These are phyloP conservation scores for Calyptommatus sinebrachiatus DNA, from an alignment of 2,113 vertebrate species.

Conservation along the genomic window DNA sequence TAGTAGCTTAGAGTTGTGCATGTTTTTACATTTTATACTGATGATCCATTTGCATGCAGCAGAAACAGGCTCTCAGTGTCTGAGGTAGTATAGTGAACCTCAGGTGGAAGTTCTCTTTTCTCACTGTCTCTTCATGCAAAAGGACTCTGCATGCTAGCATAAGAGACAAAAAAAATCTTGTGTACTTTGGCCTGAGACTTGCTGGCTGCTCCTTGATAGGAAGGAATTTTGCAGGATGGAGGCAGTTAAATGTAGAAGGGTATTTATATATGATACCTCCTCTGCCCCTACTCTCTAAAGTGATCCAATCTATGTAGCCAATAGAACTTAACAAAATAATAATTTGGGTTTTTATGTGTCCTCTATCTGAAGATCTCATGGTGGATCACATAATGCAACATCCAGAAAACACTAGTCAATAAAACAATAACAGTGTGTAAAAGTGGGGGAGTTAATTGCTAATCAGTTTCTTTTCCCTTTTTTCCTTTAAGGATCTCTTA, in stretches of 20 bases:
- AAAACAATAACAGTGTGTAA: too few relatives aligned
- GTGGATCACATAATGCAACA: not conserved
- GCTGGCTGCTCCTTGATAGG: not conserved
- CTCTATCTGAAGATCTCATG: not conserved
- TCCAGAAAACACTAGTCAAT: too few relatives aligned
- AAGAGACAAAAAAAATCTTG: not conserved
- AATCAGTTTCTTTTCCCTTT: too few relatives aligned
- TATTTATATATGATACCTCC: not conserved
- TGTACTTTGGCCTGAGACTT: not conserved
- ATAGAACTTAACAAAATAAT: too few relatives aligned
- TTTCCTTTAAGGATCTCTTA: too few relatives aligned
- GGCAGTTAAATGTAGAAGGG: not conserved
- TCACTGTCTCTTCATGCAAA: not conserved
- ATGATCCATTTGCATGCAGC: not conserved
- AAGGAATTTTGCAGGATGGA: not conserved
- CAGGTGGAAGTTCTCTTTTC: not conserved
- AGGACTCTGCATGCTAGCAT: not conserved
- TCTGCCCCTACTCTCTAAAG: not conserved
- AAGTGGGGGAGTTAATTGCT: too few relatives aligned
- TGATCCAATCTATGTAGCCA: not conserved
- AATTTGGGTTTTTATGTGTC: too few relatives aligned
- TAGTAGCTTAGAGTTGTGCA: not conserved
- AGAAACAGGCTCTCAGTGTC: not conserved
- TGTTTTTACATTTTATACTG: not conserved
- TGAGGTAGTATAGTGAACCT: not conserved